These are phyloP conservation scores for Zeugodacus cucurbitae DNA, from an alignment of 1,140 invertebrate species.

Conservation along the genomic window DNA sequence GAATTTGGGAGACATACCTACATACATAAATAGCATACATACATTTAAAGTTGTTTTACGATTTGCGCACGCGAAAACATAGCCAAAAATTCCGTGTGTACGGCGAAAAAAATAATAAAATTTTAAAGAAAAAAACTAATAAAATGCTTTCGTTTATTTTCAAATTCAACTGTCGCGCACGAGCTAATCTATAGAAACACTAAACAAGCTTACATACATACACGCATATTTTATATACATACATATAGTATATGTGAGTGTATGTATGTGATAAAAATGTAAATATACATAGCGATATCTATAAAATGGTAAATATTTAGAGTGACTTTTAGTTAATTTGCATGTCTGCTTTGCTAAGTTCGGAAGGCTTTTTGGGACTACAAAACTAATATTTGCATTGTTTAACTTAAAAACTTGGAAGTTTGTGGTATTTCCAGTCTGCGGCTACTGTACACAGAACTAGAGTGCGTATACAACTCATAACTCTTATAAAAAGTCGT, in stretches of 20 bases:
- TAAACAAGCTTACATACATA: background rate
- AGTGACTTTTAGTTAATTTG: background rate
- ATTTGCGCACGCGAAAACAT: background rate
- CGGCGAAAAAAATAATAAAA: background rate
- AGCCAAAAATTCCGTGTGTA: background rate
- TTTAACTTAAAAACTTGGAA: too few species aligned
- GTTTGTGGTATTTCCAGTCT: too few species aligned
- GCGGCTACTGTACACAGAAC: too few species aligned
- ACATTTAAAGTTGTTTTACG: background rate
- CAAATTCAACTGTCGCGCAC: background rate
- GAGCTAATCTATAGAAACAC: too few species aligned
- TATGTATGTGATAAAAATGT: background rate
- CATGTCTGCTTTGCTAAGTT: background rate
- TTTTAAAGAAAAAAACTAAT: too few species aligned
- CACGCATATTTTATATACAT: background rate
- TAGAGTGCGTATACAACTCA: too few species aligned
- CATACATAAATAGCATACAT: too few species aligned
- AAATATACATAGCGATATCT: background rate
- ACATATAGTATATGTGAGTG: background rate
- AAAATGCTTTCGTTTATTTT: background rate
- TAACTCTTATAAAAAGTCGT: too few species aligned
- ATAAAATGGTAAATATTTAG: background rate
- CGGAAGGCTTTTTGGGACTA: background rate
- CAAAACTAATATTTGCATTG: too few species aligned
- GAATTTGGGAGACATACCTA: too few species aligned